A percentile compares a stretch with the other conserved stretches of the same genome.
phyloP scores from a whole-genome alignment of 2,888 invertebrate genomes.

The Drosophila melanosoma region DNA sequence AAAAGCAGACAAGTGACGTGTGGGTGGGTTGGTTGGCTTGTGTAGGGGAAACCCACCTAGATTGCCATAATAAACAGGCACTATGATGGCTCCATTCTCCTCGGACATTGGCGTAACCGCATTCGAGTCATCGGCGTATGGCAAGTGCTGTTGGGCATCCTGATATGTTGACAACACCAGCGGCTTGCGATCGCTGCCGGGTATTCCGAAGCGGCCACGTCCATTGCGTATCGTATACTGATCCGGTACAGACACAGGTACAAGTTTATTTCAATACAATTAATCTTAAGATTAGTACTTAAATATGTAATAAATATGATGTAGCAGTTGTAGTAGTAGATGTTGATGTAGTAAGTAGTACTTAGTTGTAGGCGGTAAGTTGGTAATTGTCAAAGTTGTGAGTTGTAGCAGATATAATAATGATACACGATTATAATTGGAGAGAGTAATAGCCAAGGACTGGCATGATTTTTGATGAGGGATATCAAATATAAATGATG shows the following conservation, averaged over 20 bases:
- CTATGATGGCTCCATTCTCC: conserved; percentile 97
- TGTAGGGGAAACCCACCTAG: conserved; percentile 86
- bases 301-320: conserved; percentile 45
- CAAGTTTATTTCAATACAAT: conserved; percentile 41
- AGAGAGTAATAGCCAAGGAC: conserved; percentile 33
- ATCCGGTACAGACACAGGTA: conserved; percentile 39
- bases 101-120: conserved; percentile 99
- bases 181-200: conserved; percentile 95
- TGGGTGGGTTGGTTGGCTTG: not conserved
- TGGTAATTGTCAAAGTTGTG: conserved; percentile 60
- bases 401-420: conserved; percentile 68
- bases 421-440: conserved; percentile 56
- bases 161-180: conserved; percentile 97
- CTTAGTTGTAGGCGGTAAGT: conserved; percentile 47
- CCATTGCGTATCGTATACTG: conserved; percentile 95
- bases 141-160: conserved; percentile 97
- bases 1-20: not conserved
- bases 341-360: conserved; percentile 41
- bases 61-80: conserved; percentile 95
- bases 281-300: conserved; percentile 71
- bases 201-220: conserved; percentile 90
- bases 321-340: conserved; percentile 53
- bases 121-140: conserved; percentile 98
- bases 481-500: conserved; percentile 43
- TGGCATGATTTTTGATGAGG: conserved; percentile 56